Evolutionary conservation across 2,888 invertebrate genomes (phyloP).

Genomic region (Tenthredo scrophulariae): DNA sequence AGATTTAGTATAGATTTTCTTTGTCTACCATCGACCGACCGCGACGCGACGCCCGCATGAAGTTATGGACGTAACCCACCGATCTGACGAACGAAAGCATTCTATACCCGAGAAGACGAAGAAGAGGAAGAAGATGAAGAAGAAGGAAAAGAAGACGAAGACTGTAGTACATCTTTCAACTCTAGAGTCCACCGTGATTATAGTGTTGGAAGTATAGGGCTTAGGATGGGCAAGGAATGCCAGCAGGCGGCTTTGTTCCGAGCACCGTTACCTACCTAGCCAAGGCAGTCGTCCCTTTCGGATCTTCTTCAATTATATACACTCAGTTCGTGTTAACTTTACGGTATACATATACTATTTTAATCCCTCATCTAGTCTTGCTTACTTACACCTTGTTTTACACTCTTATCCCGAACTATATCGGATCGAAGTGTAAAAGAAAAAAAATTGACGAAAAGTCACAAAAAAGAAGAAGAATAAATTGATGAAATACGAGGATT

Average conservation of each 20-base stretch:
- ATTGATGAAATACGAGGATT: neutral
- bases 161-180: slow-evolving; percentile 49
- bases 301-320: slow-evolving; percentile 51
- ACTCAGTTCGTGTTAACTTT: slow-evolving; percentile 42
- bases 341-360: neutral
- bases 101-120: slow-evolving; percentile 8
- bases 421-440: neutral
- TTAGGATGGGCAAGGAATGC: slow-evolving; percentile 54
- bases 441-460: neutral
- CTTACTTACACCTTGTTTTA: neutral
- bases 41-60: slow-evolving; percentile 4
- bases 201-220: slow-evolving; percentile 47
- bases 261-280: slow-evolving; percentile 54
- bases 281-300: slow-evolving; percentile 52
- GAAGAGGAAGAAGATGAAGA: neutral
- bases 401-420: neutral
- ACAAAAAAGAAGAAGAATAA: neutral
- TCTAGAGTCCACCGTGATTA: slow-evolving; percentile 48
- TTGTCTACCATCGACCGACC: slow-evolving; percentile 37
- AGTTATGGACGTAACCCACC: slow-evolving; percentile 12
- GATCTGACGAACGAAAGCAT: slow-evolving; percentile 23
- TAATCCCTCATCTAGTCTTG: neutral
- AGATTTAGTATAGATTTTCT: slow-evolving; percentile 43
- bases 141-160: slow-evolving; percentile 8
- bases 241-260: slow-evolving; percentile 53